phyloP scores from a whole-genome alignment of 1,140 invertebrate species.

The Branchinecta lindahli region DNA sequence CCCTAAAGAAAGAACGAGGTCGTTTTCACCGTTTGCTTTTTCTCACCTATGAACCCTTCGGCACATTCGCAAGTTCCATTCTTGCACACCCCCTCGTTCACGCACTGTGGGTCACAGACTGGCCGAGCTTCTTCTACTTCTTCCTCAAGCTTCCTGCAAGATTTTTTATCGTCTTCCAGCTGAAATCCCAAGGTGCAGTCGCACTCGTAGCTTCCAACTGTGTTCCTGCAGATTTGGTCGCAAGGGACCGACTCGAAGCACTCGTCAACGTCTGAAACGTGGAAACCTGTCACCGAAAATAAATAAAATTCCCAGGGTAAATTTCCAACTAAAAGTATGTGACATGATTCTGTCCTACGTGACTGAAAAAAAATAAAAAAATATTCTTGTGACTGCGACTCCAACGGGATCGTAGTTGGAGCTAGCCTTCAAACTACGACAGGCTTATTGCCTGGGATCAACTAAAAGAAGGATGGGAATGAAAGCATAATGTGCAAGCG shows the following conservation, averaged over 20 bases:
- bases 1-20: no score
- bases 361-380: no score
- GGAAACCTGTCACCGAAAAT: neutral
- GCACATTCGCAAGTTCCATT: neutral
- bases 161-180: conserved; percentile 42
- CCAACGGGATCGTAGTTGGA: no score
- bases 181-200: conserved; percentile 47
- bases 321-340: no score
- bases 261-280: neutral
- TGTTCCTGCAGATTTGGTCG: conserved; percentile 47
- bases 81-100: neutral
- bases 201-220: conserved; percentile 42
- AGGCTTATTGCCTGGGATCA: no score
- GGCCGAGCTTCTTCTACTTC: neutral
- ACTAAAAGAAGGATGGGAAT: no score
- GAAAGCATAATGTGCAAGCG: no score
- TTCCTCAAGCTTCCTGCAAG: conserved; percentile 29
- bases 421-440: no score
- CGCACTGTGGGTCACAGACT: neutral
- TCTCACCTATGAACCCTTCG: neutral
- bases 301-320: no score
- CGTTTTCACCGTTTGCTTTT: no score
- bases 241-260: conserved; percentile 37
- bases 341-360: no score
- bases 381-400: no score